Percentiles rank a stretch among this genome's conserved stretches.
Evolutionary conservation across 2,888 invertebrate species (phyloP).

Genomic region (Sisyra nigra): DNA sequence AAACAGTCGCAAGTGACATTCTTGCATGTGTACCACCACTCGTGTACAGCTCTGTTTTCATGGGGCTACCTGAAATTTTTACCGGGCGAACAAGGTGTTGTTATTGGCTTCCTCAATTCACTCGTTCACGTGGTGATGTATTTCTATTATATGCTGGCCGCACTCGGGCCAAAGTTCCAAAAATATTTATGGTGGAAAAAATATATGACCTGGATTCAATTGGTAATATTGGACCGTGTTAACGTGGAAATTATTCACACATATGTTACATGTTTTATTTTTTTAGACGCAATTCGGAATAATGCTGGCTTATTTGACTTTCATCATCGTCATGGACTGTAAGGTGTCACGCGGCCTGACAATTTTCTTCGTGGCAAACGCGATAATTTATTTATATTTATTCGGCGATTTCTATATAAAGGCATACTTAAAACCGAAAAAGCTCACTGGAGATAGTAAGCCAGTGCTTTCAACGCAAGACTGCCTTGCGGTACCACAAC

Average conservation of each 20-base stretch:
- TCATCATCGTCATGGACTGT: conserved; percentile 20
- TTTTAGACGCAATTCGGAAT: conserved; percentile 8
- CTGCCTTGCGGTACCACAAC: no score
- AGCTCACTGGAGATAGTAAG: conserved; percentile 3
- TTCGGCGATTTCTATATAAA: conserved; percentile 41
- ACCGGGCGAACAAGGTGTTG: conserved; percentile 42
- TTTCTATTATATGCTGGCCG: conserved; percentile 32
- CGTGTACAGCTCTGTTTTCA: conserved; percentile 59
- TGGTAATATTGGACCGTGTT: conserved; percentile 17
- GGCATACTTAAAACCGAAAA: conserved; percentile 28
- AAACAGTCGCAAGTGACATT: conserved; percentile 79
- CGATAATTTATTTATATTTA: conserved; percentile 36
- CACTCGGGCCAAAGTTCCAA: conserved; percentile 31
- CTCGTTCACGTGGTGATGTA: conserved; percentile 36
- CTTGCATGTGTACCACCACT: conserved; percentile 80
- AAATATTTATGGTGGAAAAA: conserved; percentile 36
- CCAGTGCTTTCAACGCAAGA: no score
- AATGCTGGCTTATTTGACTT: conserved; percentile 6
- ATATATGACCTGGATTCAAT: conserved; percentile 32
- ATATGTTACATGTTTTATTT: neutral
- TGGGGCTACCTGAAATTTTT: conserved; percentile 68
- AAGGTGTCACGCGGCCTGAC: conserved; percentile 33
- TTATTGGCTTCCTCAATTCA: conserved; percentile 31
- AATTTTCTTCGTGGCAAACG: conserved; percentile 37
- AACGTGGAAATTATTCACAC: neutral